Evolutionary conservation across 2,113 vertebrate genomes (phyloP).

Genomic region (Cyprinus carpio): DNA sequence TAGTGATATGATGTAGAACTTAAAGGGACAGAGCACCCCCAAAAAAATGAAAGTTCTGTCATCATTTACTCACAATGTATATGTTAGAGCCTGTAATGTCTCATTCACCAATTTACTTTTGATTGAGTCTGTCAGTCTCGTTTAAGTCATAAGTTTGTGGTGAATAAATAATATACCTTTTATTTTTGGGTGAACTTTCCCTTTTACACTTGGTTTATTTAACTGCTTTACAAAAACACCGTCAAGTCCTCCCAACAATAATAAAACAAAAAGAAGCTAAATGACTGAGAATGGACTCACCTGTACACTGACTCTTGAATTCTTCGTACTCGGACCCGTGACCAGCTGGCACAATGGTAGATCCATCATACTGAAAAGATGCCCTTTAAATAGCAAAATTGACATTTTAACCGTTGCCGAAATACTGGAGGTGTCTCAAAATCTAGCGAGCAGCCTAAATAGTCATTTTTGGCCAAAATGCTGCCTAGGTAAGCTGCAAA

Average conservation of each 20-base stretch:
- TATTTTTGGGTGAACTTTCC: neutral
- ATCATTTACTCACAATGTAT: neutral
- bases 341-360: constrained; percentile 87
- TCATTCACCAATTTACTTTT: too few relatives aligned
- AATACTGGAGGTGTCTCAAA: neutral
- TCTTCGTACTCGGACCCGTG: constrained; percentile 88
- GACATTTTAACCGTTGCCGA: neutral
- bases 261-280: neutral
- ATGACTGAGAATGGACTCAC: constrained; percentile 70
- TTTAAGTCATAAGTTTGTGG: too few relatives aligned
- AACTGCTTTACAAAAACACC: neutral
- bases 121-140: neutral
- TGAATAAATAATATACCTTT: neutral
- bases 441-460: neutral
- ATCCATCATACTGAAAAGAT: constrained; percentile 87
- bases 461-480: neutral
- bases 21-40: constrained; percentile 35
- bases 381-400: constrained; percentile 71
- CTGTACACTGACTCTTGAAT: constrained; percentile 90
- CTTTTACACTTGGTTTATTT: neutral
- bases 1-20: neutral
- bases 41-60: neutral
- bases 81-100: too few relatives aligned
- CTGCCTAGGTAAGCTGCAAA: neutral
- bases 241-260: neutral